phyloP scores from a whole-genome alignment of 2,113 vertebrate species.

The Cyanistes caeruleus region DNA sequence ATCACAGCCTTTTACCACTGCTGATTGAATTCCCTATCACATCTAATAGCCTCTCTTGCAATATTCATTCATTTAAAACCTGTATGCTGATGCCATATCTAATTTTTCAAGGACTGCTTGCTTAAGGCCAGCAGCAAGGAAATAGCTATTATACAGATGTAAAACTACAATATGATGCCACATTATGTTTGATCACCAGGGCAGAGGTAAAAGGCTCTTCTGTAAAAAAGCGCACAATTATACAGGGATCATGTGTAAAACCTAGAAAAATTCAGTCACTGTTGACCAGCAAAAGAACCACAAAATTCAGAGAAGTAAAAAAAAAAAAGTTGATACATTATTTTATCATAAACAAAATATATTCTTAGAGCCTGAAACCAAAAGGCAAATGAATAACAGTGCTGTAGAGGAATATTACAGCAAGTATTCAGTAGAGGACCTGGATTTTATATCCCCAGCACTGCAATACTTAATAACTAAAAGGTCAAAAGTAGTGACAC shows the following conservation, averaged over 20 bases:
- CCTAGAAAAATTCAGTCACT: background rate
- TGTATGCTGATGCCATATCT: conserved; percentile 57
- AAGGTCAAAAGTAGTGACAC: background rate
- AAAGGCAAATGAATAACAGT: background rate
- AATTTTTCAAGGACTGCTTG: conserved; percentile 72
- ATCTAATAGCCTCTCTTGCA: conserved; percentile 69
- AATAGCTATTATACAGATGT: conserved; percentile 28
- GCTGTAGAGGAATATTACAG: conserved; percentile 11
- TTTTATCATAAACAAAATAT: background rate
- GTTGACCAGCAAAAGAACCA: background rate
- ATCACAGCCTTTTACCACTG: conserved; percentile 61
- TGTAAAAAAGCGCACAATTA: background rate
- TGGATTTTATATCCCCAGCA: conserved; percentile 18
- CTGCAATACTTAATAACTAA: background rate
- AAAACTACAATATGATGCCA: conserved; percentile 8
- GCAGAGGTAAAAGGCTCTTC: conserved; percentile 13
- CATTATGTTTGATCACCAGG: conserved; percentile 41
- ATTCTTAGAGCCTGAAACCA: background rate
- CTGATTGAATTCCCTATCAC: conserved; percentile 72
- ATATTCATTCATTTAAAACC: conserved; percentile 76
- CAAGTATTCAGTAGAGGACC: background rate
- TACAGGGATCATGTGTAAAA: background rate
- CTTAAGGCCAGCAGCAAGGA: conserved; percentile 60
- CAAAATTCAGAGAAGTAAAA: background rate
- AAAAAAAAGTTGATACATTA: background rate